Evolutionary conservation across 2,888 invertebrate species (phyloP).

Genomic region (Bembecia ichneumoniformis): DNA sequence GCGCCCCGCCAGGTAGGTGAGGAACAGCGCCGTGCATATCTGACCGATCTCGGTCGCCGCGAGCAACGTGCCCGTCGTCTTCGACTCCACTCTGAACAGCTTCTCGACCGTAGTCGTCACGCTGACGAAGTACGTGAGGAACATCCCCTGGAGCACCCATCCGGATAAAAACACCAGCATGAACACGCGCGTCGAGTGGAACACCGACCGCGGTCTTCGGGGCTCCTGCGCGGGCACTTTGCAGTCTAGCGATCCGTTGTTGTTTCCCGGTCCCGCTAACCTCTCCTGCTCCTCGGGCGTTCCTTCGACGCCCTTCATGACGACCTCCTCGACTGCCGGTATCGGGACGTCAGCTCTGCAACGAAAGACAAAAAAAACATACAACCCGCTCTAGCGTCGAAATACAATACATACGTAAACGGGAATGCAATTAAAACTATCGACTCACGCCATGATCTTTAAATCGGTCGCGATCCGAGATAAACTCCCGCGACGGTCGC

Average conservation of each 20-base stretch:
- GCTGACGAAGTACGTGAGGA: constrained; percentile 94
- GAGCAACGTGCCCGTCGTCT: constrained; percentile 90
- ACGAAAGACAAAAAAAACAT: constrained; percentile 20
- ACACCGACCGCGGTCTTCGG: constrained; percentile 76
- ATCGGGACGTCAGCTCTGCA: constrained; percentile 52
- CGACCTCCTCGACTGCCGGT: constrained; percentile 51
- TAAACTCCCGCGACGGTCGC: neutral
- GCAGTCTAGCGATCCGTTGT: constrained; percentile 84
- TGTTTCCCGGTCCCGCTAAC: constrained; percentile 60
- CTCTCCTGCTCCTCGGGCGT: constrained; percentile 67
- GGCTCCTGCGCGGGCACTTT: constrained; percentile 76
- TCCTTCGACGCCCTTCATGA: constrained; percentile 66
- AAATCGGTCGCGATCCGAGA: neutral
- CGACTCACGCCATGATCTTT: constrained; percentile 55
- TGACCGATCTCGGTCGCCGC: constrained; percentile 95
- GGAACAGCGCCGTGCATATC: constrained; percentile 88
- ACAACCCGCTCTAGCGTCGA: neutral
- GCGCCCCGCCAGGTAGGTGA: constrained; percentile 92
- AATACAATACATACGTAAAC: neutral
- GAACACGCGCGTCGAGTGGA: constrained; percentile 91
- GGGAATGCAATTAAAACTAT: neutral
- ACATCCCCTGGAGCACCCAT: constrained; percentile 92
- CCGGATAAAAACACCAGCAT: constrained; percentile 90
- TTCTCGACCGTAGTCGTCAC: constrained; percentile 95
- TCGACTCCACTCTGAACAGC: constrained; percentile 91